Evolutionary conservation across 2,113 vertebrate genomes (phyloP).

Genomic region (Aldabrachelys gigantea): DNA sequence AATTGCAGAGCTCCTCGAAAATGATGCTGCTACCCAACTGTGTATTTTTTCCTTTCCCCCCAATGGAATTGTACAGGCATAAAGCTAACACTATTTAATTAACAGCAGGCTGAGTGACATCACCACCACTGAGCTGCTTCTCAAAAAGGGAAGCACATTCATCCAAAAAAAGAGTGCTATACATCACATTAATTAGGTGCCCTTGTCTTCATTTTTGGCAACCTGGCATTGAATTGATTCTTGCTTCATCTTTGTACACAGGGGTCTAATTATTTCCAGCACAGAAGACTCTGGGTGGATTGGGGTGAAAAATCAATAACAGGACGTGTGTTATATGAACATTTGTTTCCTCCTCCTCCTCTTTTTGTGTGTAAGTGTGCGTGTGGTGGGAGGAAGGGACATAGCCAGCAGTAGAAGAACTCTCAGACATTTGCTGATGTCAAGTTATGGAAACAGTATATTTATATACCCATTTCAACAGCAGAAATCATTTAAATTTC

Average conservation of each 20-base stretch:
- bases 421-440: conserved; percentile 24
- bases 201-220: conserved; percentile 68
- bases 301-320: conserved; percentile 65
- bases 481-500: conserved; percentile 16
- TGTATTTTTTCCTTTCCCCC: not conserved
- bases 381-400: not conserved
- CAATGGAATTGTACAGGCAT: conserved; percentile 63
- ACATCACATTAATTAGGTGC: conserved; percentile 79
- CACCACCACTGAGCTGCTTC: conserved; percentile 50
- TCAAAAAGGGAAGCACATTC: conserved; percentile 73
- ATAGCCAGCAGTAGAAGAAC: not conserved
- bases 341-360: conserved; percentile 50
- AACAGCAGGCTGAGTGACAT: conserved; percentile 66
- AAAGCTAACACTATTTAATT: conserved; percentile 74
- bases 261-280: conserved; percentile 73
- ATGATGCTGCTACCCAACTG: conserved; percentile 5
- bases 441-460: conserved; percentile 16
- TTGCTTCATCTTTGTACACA: conserved; percentile 72
- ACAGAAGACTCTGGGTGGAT: conserved; percentile 48
- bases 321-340: conserved; percentile 46
- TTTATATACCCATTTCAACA: conserved; percentile 35
- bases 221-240: conserved; percentile 61
- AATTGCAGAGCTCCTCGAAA: conserved; percentile 55
- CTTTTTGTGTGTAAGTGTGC: not conserved
- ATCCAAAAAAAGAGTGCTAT: conserved; percentile 71